Evolutionary conservation across 2,797 vertebrate genomes (phyloP).

Genomic region (Pangasius macronema): DNA sequence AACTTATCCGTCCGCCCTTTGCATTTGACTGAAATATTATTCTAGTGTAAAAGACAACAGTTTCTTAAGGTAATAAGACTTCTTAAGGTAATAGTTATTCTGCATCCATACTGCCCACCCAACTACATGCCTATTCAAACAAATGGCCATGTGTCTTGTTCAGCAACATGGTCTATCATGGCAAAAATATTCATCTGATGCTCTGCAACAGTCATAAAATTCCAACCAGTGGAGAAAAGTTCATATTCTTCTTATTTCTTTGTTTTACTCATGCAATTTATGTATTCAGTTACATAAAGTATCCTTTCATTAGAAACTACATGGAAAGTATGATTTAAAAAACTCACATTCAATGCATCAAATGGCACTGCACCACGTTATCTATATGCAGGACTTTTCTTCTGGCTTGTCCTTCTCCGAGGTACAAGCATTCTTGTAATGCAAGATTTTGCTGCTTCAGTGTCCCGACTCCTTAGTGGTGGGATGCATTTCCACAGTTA

Average conservation of each 20-base stretch:
- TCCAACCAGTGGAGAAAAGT: not conserved
- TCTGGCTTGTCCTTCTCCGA: not conserved
- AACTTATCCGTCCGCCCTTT: too few relatives aligned
- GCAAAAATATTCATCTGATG: not conserved
- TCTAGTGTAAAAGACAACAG: not conserved
- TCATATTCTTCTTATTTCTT: not conserved
- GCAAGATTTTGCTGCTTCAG: not conserved
- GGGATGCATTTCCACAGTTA: not conserved
- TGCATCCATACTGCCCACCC: not conserved
- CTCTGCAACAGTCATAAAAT: slow-evolving; percentile 1
- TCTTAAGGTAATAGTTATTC: too few relatives aligned
- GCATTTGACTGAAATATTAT: not conserved
- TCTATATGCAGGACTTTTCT: not conserved
- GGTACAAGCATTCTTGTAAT: not conserved
- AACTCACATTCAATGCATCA: not conserved
- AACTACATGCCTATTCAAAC: not conserved
- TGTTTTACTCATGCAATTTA: not conserved
- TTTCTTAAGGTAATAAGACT: not conserved
- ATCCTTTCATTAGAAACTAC: not conserved
- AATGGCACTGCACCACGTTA: not conserved
- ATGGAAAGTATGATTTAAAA: not conserved
- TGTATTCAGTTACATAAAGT: not conserved
- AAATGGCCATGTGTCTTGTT: not conserved
- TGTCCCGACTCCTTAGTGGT: not conserved
- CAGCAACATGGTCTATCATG: not conserved